Percentiles rank a stretch among this genome's conserved stretches.
Evolutionary conservation across 2,113 vertebrate genomes (phyloP).

Genomic region (human (Homo sapiens)): GRCh38 chr6:76348501-76349000

Average conservation of each 20-base stretch:
- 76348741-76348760: background rate
- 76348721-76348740: background rate
- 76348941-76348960: background rate
- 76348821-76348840: background rate
- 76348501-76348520: background rate
- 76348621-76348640: background rate
- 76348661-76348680: background rate
- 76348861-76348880: background rate
- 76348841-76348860: background rate
- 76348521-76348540: background rate
- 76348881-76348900: background rate
- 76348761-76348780: background rate
- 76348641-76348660: background rate
- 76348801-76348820: background rate
- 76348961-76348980: background rate
- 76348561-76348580: background rate
- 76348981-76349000: background rate
- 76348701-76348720: background rate
- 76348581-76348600: background rate
- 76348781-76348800: too few species aligned
- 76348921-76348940: background rate
- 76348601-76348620: background rate
- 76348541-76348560: background rate
- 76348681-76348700: background rate
- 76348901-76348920: background rate